Conservation (phyloP, 2,797 vertebrate genomes). For the Falco berigora region DNA sequence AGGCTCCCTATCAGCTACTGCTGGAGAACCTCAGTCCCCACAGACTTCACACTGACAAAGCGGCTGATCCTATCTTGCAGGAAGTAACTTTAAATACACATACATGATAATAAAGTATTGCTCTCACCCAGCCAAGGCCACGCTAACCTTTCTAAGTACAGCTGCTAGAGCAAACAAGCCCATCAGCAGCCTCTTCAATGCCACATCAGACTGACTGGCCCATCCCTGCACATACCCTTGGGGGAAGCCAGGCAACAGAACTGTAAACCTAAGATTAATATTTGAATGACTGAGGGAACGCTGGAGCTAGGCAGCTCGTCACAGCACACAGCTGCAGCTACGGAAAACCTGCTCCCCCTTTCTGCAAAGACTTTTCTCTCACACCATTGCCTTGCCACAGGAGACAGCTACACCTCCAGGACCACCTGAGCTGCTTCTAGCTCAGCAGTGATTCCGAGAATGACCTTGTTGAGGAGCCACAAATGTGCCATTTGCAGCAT, state of each 20-base stretch:
- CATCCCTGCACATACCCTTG: not conserved
- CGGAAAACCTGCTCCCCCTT: not conserved
- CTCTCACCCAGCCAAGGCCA: not conserved
- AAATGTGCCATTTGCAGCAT: fast-evolving
- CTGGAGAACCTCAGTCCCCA: not conserved
- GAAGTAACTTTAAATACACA: not conserved
- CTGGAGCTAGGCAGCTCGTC: not conserved
- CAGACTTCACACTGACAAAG: not conserved
- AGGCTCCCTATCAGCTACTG: not conserved
- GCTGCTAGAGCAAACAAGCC: not conserved
- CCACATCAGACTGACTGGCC: not conserved
- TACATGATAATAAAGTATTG: not conserved
- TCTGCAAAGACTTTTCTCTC: not conserved
- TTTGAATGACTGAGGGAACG: not conserved
- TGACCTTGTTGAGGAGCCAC: not conserved
- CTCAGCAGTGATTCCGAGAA: not conserved
- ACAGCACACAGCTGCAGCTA: not conserved
- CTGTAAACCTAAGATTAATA: not conserved
- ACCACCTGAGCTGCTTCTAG: not conserved
- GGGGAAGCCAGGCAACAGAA: not conserved
- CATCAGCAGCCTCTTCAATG: not conserved
- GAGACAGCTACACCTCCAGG: not conserved
- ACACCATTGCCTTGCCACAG: not conserved
- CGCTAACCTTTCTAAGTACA: not conserved
- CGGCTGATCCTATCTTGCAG: not conserved